Base-by-base conservation (phyloP, 2,113 vertebrate species). In the Lynx canadensis region DNA sequence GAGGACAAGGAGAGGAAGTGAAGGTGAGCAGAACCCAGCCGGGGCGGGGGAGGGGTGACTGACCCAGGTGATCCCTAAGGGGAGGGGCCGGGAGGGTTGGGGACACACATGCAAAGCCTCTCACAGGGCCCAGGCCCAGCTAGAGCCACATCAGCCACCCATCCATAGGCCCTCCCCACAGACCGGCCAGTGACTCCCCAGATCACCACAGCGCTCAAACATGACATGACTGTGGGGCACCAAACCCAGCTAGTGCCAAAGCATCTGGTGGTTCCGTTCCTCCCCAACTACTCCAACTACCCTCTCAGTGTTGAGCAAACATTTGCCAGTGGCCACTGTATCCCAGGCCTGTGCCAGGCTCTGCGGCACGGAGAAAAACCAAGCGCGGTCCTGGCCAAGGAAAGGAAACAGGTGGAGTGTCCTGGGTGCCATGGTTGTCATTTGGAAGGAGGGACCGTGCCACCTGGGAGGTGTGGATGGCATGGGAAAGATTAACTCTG, bases 141-240 rank as follows among this genome's bases (percentile, higher is more conserved):
- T 21, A 10, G 18, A 78, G 60, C 36, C 23, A 31, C 11, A 3
- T 33, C n/a, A 25, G 76, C 27, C 50, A 16, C 55, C 38, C 45
- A 23, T 23, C 68, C 7, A 1, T 55, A 29, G 55, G 4, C 4
- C 4, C 27, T 48, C 7, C 27, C 25, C 14, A 41, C 27, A 23
- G 27, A 66, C 9, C 7, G 7, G 0, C 57, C 36, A 12, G 52
- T 0, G 9, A 48, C 15, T 14, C 19, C 33, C 29, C 88, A 50
- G 1, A 9, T 63, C 84, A 23, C 41, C 50, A 12, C 27, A 25
- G 82, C 0, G 0, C 85, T 91, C 69, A 52, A 2, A 12, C 2
- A 1, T 7, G 66, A 38, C 38, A 1, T 3, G 4, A 45, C 65
- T 4, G 8, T 18, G 27, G 21, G 25, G 36, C 7, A 0, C 63